Base-by-base conservation (phyloP, 2,888 invertebrate genomes). In the Uropetala carovei region DNA sequence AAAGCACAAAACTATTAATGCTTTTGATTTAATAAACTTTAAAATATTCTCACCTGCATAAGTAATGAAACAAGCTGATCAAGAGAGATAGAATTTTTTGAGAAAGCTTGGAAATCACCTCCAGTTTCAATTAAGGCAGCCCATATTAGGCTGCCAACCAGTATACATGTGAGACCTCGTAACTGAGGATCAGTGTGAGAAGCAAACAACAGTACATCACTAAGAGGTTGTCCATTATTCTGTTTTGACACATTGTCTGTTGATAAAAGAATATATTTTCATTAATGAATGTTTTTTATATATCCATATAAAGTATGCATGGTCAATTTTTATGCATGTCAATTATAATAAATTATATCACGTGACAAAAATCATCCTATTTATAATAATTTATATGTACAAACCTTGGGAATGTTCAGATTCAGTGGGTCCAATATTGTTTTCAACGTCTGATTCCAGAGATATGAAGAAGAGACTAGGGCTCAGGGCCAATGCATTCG, bases 131-230 rank as follows among this genome's bases (percentile, higher is more conserved):
- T 95, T 92, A 97, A 95, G 0, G 96, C 96, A 0, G 97, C 95
- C 92, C 96, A 96, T 93, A 98, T 95, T 94, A 97, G 97, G 93
- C 96, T 96, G 0, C 97, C 97, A 92, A 97, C 96, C 93, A 98
- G 95, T 10, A 96, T 95, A 93, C 97, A 96, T 0, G 97, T 95
- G 92, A 97, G 96, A 14, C 98, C 98, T 94, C 98, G 96, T 75
- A 98, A 96, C 94, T 98, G 98, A 0, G 98, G 98, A 95, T 98
- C 98, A 85, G 95, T 95, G 94, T 98, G 98, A 93, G 96, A 95
- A 68, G 97, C 96, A 93, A 97, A 97, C 60, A 97, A 94, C 60
- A 98, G 95, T 30, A 98, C 94, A 94, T 98, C 98, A 13, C 96
- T 96, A 93, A 98, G 95, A 94, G 96, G 96, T 94, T 98, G 89